These are phyloP conservation scores for Anguilla rostrata DNA, from an alignment of 2,113 vertebrate genomes.

Conservation along the genomic window DNA sequence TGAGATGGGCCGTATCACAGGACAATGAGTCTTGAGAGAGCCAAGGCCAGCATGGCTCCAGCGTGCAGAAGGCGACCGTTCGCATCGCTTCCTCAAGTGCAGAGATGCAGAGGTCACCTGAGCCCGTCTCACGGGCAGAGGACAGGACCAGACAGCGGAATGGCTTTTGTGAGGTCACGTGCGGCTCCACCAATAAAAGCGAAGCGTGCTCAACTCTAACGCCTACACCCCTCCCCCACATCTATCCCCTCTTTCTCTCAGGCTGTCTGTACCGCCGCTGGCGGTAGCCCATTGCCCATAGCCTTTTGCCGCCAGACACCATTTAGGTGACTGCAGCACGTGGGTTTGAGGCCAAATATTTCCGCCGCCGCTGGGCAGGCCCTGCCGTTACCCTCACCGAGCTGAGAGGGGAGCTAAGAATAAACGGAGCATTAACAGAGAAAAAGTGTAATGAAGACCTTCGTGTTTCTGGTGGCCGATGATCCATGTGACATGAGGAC, in stretches of 20 bases:
- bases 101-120: no score
- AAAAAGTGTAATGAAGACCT: neutral
- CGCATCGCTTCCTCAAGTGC: no score
- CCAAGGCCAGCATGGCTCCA: no score
- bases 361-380: neutral
- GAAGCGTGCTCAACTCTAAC: no score
- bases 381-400: neutral
- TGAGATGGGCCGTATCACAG: no score
- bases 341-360: slow-evolving; percentile 10
- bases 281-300: neutral
- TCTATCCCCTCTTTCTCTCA: neutral
- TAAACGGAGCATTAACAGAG: neutral
- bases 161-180: no score
- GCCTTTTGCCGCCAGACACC: neutral
- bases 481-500: neutral
- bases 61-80: no score
- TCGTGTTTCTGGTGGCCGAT: neutral
- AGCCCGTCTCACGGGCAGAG: no score
- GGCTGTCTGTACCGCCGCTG: neutral
- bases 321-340: slow-evolving; percentile 21
- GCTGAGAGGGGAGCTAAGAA: neutral
- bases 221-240: no score
- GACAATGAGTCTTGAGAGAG: no score
- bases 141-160: no score
- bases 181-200: no score